phyloP scores from a whole-genome alignment of 92 coral and sea anemone genomes.

The Siderastrea siderea region DNA sequence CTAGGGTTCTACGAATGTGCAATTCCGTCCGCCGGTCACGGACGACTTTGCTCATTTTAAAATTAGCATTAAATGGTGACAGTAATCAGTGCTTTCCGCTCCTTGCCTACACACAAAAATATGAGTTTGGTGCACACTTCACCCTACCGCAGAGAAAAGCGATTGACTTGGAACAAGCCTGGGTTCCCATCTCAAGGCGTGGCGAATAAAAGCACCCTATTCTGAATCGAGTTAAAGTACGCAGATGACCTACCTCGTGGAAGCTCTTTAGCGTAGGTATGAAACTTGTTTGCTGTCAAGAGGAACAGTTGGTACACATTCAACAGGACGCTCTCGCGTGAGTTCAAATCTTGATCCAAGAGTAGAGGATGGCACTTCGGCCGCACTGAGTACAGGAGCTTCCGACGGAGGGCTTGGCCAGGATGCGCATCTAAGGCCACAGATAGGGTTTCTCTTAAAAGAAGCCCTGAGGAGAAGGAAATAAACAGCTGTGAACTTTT shows the following conservation, averaged over 20 bases:
- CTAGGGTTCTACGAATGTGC: too few species aligned
- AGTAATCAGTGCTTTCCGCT: too few species aligned
- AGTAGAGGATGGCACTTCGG: constrained; percentile 89
- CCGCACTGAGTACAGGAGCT: constrained; percentile 64
- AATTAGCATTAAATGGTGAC: too few species aligned
- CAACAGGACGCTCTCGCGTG: constrained; percentile 58
- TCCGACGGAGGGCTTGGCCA: constrained; percentile 53
- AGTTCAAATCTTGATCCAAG: constrained; percentile 74
- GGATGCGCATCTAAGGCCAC: constrained; percentile 60
- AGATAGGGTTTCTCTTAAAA: constrained; percentile 40
- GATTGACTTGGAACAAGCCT: too few species aligned
- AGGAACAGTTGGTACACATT: constrained; percentile 84
- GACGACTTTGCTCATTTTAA: too few species aligned
- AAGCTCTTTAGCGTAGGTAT: constrained; percentile 59
- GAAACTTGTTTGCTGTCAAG: constrained; percentile 80
- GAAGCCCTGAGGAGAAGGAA: background rate
- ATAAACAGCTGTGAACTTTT: background rate
- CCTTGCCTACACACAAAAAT: too few species aligned
- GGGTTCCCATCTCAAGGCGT: background rate
- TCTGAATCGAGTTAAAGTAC: background rate
- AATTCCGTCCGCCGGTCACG: too few species aligned
- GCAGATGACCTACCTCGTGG: constrained; percentile 70
- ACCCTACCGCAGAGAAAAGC: too few species aligned
- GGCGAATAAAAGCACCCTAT: background rate
- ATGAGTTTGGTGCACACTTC: too few species aligned